Base-by-base conservation (phyloP, 2,888 invertebrate genomes). In the Oeneis ivallda region DNA sequence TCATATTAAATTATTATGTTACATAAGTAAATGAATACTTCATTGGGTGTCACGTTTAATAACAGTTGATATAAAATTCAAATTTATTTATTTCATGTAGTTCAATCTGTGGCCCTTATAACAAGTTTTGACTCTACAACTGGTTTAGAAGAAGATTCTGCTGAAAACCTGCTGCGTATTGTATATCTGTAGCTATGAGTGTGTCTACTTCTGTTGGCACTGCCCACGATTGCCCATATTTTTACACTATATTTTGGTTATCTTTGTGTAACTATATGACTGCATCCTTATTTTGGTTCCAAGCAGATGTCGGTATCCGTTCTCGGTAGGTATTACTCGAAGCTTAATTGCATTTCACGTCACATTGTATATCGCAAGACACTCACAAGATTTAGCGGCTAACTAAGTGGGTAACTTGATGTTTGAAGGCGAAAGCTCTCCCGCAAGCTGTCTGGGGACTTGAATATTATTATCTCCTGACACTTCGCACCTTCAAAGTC, bases 271-370 rank as follows among this genome's bases (percentile, higher is more conserved):
- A 32, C n/a, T n/a, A 15, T n/a, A 32, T n/a, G 4, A 15, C 34
- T 34, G 3, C 32, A 34, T 7, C 15, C 15, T 34, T 15, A 15
- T 11, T 34, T 53, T n/a, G 4, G 53, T 53, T 34, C 5, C 15
- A 34, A 53, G 15, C 53, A 53, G 53, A 26, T 34, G 9, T 53
- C n/a, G 43, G 15, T 17, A 57, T 43, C 19, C 3, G 13, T 11
- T 26, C 19, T n/a, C 26, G 2, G n/a, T 15, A 9, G 8, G n/a
- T 15, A 9, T 9, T 37, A 15, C 15, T 53, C 15, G 34, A 11
- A 53, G 53, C 53, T 34, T 53, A 53, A 53, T 53, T 53, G 53
- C 53, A 53, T 53, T 53, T n/a, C 53, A 37, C 32, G 53, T 53
- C 53, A 53, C 53, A 13, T 53, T 53, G 34, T 53, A 37, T 37